Conservation (phyloP, 2,888 invertebrate species). For the Drosophila subquinaria region DNA sequence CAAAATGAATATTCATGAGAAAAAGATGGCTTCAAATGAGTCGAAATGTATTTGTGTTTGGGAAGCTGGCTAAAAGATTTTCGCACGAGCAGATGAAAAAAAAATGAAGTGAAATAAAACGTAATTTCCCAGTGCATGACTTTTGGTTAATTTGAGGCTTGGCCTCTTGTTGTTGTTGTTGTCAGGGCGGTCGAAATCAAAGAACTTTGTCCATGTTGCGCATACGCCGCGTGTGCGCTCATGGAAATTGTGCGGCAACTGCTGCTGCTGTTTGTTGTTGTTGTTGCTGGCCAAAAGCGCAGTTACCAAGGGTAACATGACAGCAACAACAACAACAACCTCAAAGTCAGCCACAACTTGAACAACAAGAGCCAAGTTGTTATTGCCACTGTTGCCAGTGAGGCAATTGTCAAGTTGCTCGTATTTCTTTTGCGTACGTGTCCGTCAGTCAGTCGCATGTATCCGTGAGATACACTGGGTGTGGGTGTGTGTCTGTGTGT, state of each 20-base stretch:
- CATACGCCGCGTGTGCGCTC: conserved; percentile 76
- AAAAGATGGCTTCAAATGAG: conserved; percentile 40
- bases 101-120: conserved; percentile 27
- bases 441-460: conserved; percentile 30
- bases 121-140: conserved; percentile 77
- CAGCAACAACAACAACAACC: conserved; percentile 22
- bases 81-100: conserved; percentile 58
- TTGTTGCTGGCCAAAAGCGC: conserved; percentile 47
- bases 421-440: conserved; percentile 47
- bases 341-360: conserved; percentile 1
- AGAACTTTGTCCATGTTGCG: conserved; percentile 73
- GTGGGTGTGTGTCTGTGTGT: conserved; percentile 42
- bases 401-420: conserved; percentile 66
- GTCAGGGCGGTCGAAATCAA: conserved; percentile 67
- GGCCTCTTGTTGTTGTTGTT: conserved; percentile 37
- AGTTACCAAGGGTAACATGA: conserved; percentile 44
- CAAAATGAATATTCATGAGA: conserved; percentile 66
- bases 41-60: conserved; percentile 33
- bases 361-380: conserved; percentile 16
- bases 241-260: conserved; percentile 62
- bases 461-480: conserved; percentile 45
- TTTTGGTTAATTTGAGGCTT: conserved; percentile 59
- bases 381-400: conserved; percentile 35
- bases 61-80: conserved; percentile 66
- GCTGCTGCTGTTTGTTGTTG: conserved; percentile 13